Evolutionary conservation across 2,113 vertebrate genomes (phyloP).

Genomic region (Tenrec ecaudatus): DNA sequence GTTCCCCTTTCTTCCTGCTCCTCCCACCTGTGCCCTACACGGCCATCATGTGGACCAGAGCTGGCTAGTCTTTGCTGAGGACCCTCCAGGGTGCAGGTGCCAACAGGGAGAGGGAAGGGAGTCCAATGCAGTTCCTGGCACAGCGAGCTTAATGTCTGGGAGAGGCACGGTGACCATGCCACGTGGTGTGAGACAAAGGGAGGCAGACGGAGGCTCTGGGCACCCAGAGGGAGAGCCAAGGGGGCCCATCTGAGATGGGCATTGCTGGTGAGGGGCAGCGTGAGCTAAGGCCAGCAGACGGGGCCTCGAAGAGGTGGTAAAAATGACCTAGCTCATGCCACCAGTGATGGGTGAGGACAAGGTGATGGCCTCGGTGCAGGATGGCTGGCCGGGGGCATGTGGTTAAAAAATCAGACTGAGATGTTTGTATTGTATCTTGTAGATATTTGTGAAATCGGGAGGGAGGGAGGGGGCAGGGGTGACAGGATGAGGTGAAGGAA

Average conservation of each 20-base stretch:
- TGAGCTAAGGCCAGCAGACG: not conserved
- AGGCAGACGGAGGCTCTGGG: not conserved
- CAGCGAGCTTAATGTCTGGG: not conserved
- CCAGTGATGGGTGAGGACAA: not conserved
- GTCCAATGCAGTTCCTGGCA: not conserved
- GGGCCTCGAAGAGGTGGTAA: not conserved
- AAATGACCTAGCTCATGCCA: not conserved
- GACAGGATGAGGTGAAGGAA: not conserved
- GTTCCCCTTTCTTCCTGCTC: not conserved
- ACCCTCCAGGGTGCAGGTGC: not conserved
- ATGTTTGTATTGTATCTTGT: not conserved
- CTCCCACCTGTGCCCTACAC: not conserved
- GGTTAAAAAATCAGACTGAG: not conserved
- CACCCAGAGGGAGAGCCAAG: not conserved
- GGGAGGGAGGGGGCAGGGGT: not conserved
- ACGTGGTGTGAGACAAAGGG: not conserved
- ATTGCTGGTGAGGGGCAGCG: not conserved
- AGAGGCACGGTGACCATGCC: fast-evolving
- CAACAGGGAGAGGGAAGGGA: not conserved
- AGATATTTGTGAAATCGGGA: not conserved
- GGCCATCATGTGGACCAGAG: not conserved
- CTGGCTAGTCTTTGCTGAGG: not conserved
- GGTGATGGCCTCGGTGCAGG: not conserved
- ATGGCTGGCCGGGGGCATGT: not conserved
- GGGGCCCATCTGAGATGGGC: not conserved